Percentiles rank a stretch among this genome's conserved stretches.
These are phyloP conservation scores for Poecilia gillii DNA, from an alignment of 2,797 vertebrate genomes.

Conservation along the genomic window DNA sequence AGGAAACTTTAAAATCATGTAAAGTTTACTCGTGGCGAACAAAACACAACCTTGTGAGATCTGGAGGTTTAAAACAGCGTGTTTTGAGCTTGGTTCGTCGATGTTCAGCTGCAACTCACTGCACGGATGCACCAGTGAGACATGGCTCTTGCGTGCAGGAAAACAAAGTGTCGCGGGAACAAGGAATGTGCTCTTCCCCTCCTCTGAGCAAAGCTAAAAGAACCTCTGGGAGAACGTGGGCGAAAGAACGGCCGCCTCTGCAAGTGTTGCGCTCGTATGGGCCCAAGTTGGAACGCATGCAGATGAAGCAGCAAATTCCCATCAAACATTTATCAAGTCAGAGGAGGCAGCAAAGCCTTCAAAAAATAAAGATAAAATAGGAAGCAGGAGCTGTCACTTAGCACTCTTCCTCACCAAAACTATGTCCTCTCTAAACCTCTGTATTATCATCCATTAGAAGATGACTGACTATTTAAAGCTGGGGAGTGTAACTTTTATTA, in stretches of 20 bases:
- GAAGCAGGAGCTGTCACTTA: conserved; percentile 55
- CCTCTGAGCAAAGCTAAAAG: conserved; percentile 39
- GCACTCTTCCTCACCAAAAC: conserved; percentile 21
- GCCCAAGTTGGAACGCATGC: conserved; percentile 71
- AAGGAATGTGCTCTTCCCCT: conserved; percentile 7
- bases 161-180: conserved; percentile 10
- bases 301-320: conserved; percentile 74
- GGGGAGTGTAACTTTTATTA: too few relatives aligned
- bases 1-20: neutral
- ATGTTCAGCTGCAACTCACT: neutral
- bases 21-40: neutral
- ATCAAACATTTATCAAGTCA: conserved; percentile 78
- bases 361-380: conserved; percentile 53
- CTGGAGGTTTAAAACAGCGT: neutral
- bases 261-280: conserved; percentile 43
- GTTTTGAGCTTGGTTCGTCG: neutral
- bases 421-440: conserved; percentile 1
- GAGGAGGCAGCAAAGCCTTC: conserved; percentile 62
- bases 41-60: neutral
- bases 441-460: neutral
- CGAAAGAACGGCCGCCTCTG: conserved; percentile 36
- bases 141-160: neutral
- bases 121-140: neutral
- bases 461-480: conserved; percentile 8
- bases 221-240: conserved; percentile 52